Evolutionary conservation across 2,113 vertebrate genomes (phyloP).

Genomic region (Ptilonorhynchus violaceus): DNA sequence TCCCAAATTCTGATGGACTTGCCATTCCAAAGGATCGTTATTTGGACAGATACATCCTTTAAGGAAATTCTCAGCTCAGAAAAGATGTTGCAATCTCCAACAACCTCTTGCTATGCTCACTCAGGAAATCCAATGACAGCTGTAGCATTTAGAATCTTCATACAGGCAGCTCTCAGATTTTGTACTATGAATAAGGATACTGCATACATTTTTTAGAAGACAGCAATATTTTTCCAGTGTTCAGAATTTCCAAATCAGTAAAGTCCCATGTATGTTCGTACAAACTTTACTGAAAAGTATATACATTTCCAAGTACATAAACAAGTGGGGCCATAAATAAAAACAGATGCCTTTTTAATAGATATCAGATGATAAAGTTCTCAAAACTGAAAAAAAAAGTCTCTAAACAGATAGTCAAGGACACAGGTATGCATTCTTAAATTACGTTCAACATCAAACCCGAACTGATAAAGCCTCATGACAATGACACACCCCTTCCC

Average conservation of each 20-base stretch:
- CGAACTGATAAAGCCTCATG: conserved; percentile 3
- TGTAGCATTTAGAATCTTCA: neutral
- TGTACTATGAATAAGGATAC: neutral
- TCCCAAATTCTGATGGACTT: neutral
- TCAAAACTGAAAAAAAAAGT: neutral
- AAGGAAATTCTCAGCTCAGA: neutral
- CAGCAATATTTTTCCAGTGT: neutral
- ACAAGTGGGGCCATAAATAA: neutral
- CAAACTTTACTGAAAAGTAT: neutral
- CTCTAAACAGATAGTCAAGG: neutral
- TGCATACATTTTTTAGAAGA: neutral
- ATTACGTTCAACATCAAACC: neutral
- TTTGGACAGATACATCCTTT: neutral
- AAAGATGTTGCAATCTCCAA: neutral
- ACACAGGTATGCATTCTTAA: neutral
- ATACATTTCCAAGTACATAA: neutral
- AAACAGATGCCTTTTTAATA: neutral
- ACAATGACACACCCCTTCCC: conserved; percentile 50
- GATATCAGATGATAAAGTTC: neutral
- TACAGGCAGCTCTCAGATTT: neutral
- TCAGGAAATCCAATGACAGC: neutral
- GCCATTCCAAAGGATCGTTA: neutral
- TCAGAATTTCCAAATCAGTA: neutral
- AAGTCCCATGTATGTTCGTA: neutral
- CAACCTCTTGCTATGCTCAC: neutral